phyloP scores from a whole-genome alignment of 1,140 invertebrate genomes.

The Tetramorium parvispinum region DNA sequence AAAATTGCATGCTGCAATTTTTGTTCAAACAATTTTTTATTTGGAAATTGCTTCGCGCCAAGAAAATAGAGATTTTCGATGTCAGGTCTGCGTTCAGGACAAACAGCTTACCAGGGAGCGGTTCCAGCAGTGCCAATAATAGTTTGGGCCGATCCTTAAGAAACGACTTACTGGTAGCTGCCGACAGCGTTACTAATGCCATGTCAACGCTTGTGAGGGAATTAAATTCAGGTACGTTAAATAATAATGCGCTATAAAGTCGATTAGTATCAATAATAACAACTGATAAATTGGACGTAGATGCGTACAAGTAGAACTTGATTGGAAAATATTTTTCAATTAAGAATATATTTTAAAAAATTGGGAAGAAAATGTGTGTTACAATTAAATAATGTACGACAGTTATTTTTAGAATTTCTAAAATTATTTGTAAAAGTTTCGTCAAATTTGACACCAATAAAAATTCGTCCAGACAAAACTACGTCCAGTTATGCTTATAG shows the following conservation, averaged over 20 bases:
- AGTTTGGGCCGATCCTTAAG: slow-evolving; percentile 89
- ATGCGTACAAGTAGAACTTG: neutral
- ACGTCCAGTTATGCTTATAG: slow-evolving; percentile 49
- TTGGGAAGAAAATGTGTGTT: neutral
- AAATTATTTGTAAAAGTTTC: neutral
- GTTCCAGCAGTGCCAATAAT: slow-evolving; percentile 84
- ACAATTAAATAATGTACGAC: neutral
- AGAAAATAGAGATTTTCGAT: slow-evolving; percentile 85
- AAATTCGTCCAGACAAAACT: slow-evolving; percentile 8
- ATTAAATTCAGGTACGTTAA: slow-evolving; percentile 93
- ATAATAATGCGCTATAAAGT: slow-evolving; percentile 54
- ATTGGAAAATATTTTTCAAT: neutral
- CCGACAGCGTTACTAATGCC: slow-evolving; percentile 97
- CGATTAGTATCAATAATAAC: slow-evolving; percentile 57
- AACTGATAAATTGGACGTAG: slow-evolving; percentile 52
- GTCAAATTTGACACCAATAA: neutral
- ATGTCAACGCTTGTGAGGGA: slow-evolving; percentile 98
- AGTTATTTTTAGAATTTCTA: neutral
- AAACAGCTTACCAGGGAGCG: slow-evolving; percentile 84
- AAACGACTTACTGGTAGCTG: slow-evolving; percentile 95
- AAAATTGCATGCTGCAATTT: slow-evolving; percentile 64
- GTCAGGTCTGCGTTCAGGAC: slow-evolving; percentile 86
- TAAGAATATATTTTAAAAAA: neutral
- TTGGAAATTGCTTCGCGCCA: slow-evolving; percentile 81
- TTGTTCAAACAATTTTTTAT: slow-evolving; percentile 67